A percentile compares a stretch with the other conserved stretches of the same genome.
phyloP scores from a whole-genome alignment of 37 sponge, comb jelly and placozoan genomes.

The Haliclona indistincta region DNA sequence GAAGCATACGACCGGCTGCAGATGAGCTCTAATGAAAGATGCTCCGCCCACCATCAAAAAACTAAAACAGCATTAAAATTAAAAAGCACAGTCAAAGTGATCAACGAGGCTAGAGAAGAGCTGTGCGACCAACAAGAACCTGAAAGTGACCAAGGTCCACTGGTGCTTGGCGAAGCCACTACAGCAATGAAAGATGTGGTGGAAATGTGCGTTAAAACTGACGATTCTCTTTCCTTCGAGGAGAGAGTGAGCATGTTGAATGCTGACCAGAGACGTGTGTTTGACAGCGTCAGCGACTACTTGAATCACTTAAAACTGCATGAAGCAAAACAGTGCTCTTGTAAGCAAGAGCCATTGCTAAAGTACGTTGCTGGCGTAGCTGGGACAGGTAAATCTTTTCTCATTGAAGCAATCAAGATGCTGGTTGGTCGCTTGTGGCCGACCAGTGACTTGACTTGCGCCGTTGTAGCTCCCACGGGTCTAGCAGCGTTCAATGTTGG shows the following conservation, averaged over 20 bases:
- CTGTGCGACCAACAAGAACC: background rate
- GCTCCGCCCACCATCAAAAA: slow-evolving; percentile 1
- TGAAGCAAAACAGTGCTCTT: background rate
- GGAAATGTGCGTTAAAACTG: slow-evolving; percentile 4
- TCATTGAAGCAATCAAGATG: slow-evolving; percentile 41
- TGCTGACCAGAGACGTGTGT: slow-evolving; percentile 51
- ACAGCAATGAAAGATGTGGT: slow-evolving; percentile 44
- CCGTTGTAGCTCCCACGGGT: slow-evolving; percentile 48
- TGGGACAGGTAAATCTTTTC: slow-evolving; percentile 61
- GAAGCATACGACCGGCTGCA: slow-evolving; percentile 16
- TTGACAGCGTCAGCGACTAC: slow-evolving; percentile 21
- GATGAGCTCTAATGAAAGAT: background rate
- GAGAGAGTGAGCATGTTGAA: slow-evolving; percentile 46
- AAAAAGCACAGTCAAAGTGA: slow-evolving; percentile 7
- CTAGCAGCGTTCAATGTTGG: slow-evolving; percentile 42
- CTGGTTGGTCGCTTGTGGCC: slow-evolving; percentile 22
- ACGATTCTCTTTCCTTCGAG: slow-evolving; percentile 8
- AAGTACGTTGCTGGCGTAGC: slow-evolving; percentile 32
- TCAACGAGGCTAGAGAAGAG: slow-evolving; percentile 44
- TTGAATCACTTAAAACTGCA: slow-evolving; percentile 5
- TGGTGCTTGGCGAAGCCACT: slow-evolving; percentile 44
- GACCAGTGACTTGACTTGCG: background rate
- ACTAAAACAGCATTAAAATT: slow-evolving; percentile 6
- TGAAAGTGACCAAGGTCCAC: slow-evolving; percentile 24
- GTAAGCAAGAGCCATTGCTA: background rate